Evolutionary conservation across 1,140 invertebrate species (phyloP).

Genomic region (Halesus radiatus): DNA sequence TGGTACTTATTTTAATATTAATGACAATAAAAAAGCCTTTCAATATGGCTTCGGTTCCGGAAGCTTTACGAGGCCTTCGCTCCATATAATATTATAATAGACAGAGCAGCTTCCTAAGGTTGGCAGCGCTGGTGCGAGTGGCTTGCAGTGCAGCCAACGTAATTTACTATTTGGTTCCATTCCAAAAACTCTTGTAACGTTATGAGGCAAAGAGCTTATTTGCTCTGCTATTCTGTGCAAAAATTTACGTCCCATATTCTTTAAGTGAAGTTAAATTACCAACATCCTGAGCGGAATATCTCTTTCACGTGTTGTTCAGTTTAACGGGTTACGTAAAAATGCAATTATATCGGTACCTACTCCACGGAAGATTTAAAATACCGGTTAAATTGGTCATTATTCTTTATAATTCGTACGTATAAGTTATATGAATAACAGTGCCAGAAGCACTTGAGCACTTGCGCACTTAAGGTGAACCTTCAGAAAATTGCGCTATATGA

Average conservation of each 20-base stretch:
- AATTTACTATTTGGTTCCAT: slow-evolving; percentile 55
- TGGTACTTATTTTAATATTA: slow-evolving; percentile 17
- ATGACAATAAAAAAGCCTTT: slow-evolving; percentile 19
- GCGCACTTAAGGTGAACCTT: no score
- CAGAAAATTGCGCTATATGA: no score
- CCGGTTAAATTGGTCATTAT: no score
- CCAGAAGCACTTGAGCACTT: no score
- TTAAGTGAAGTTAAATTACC: neutral
- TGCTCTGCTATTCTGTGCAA: slow-evolving; percentile 24
- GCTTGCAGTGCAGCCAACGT: slow-evolving; percentile 46
- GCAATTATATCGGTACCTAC: no score
- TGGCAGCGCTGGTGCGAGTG: slow-evolving; percentile 8
- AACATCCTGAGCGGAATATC: neutral
- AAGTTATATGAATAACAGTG: no score
- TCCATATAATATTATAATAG: slow-evolving; percentile 13
- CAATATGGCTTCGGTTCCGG: slow-evolving; percentile 8
- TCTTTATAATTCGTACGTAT: no score
- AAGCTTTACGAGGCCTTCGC: slow-evolving; percentile 2
- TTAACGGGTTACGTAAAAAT: no score
- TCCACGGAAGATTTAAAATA: no score
- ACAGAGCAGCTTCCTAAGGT: slow-evolving; percentile 30
- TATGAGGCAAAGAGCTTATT: slow-evolving; percentile 48
- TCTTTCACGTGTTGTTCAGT: no score
- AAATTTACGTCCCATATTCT: slow-evolving; percentile 3
- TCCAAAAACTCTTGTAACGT: slow-evolving; percentile 52